Percentiles rank a stretch among this genome's conserved stretches.
phyloP scores from a whole-genome alignment of 2,113 vertebrate species.

The Tragelaphus buxtoni region DNA sequence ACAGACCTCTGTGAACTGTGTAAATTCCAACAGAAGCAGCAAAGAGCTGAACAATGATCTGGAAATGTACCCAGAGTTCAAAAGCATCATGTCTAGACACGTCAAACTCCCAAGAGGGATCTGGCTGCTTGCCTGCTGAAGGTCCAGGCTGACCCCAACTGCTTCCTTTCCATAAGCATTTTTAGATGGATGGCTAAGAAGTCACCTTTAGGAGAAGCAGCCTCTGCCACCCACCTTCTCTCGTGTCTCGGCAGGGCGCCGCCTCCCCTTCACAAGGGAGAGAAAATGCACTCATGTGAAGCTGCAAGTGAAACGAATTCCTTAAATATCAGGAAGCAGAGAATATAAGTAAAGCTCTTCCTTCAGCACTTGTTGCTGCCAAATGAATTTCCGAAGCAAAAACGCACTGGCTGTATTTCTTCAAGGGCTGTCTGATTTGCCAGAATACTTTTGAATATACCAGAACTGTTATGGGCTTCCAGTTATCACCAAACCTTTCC shows the following conservation, averaged over 20 bases:
- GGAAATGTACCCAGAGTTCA: background rate
- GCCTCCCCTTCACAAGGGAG: background rate
- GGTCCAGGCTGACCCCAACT: background rate
- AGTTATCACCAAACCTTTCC: background rate
- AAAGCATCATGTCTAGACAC: constrained; percentile 19
- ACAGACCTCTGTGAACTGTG: constrained; percentile 15
- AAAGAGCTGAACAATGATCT: background rate
- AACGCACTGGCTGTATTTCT: background rate
- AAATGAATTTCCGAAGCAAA: constrained; percentile 6
- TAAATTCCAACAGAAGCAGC: constrained; percentile 44
- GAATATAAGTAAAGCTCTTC: constrained; percentile 5
- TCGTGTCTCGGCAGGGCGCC: background rate
- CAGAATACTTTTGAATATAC: background rate
- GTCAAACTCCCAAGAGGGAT: background rate
- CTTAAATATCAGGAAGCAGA: constrained; percentile 52
- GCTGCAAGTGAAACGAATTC: background rate
- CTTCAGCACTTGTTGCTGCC: constrained; percentile 30
- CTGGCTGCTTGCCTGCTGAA: background rate
- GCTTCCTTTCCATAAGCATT: background rate
- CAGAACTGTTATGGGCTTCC: background rate
- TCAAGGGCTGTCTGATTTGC: background rate
- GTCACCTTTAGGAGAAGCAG: background rate
- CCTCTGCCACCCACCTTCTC: background rate
- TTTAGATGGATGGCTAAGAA: background rate
- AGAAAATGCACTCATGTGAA: background rate